Base-by-base conservation (phyloP, 2,113 vertebrate species). In the Xiphias gladius region DNA sequence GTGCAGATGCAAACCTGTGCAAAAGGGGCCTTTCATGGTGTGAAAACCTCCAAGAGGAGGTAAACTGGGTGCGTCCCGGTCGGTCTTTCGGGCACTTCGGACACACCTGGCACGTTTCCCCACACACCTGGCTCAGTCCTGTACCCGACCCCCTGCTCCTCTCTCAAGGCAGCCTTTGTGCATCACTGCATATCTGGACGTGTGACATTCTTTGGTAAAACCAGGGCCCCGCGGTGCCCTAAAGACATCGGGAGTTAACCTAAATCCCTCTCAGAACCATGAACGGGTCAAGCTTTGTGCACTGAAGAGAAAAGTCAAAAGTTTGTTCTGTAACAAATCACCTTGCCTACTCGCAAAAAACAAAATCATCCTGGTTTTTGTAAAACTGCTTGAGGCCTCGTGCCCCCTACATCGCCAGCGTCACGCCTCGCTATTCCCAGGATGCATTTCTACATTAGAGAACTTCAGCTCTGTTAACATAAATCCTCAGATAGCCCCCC, bases 161-260 rank as follows among this genome's bases (percentile, higher is more conserved):
- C 77, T 84, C 75, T 94, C 78, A 94, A 92, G 70, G 83, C 79
- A 1, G 52, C 73, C 93, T 94, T 94, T 94, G 93, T 94, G 82
- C 79, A 77, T 65, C 26, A 54, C 87, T 20, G 76, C 76, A 65
- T 50, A 88, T 66, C 76, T 91, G 55, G 7, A 52, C 66, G 28
- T 11, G 68, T 55, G 71, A 17, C 92, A 84, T 93, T 94, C 91
- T 94, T 94, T 82, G 74, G 85, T n/a, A 69, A 69, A 43, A 43
- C 71, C 20, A 58, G 26, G 79, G 73, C 69, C 61, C 64, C 1
- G 20, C 6, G n/a, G 59, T 66, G 37, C 80, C 26, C 62, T 22
- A 26, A 32, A 58, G 71, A 66, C 66, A 20, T 9, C n/a, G 67
- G 73, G 59, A 73, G 46, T 75, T 28, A 0, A 54, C 37, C 7